Evolutionary conservation across 2,113 vertebrate genomes (phyloP).

Genomic region (Seriola dumerili): DNA sequence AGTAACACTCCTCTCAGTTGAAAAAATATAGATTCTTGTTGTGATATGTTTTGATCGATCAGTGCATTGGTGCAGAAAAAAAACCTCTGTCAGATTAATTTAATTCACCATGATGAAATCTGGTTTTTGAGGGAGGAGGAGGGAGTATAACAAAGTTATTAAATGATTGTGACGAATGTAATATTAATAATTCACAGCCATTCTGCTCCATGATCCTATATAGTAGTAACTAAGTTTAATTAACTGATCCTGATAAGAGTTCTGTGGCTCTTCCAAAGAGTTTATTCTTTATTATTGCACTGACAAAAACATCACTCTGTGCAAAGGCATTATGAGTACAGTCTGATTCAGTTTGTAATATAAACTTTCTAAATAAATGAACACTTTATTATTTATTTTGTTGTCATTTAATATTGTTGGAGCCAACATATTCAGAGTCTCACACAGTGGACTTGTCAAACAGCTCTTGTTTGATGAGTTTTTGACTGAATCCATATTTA

Average conservation of each 20-base stretch:
- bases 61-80: not conserved
- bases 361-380: conserved; percentile 3
- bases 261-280: not conserved
- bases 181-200: conserved; percentile 25
- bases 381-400: not conserved
- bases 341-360: not conserved
- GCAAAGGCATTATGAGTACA: not conserved
- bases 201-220: conserved; percentile 24
- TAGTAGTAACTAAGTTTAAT: conserved; percentile 34
- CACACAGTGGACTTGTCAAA: not conserved
- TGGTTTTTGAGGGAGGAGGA: not conserved
- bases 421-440: not conserved
- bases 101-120: conserved; percentile 1
- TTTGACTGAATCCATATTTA: not conserved
- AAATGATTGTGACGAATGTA: conserved; percentile 11
- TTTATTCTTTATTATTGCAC: conserved; percentile 15
- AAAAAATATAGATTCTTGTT: not conserved
- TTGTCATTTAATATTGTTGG: not conserved
- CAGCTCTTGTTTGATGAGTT: not conserved
- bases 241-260: conserved; percentile 11
- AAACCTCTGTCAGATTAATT: not conserved
- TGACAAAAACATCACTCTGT: conserved; percentile 1
- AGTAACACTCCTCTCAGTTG: not conserved
- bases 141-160: conserved; percentile 11
- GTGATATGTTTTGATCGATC: conserved; percentile 29